Evolutionary conservation across 1,140 invertebrate genomes (phyloP), one percentile per base, ranked within the genome.

Genomic region (Drosophila simulans): DNA sequence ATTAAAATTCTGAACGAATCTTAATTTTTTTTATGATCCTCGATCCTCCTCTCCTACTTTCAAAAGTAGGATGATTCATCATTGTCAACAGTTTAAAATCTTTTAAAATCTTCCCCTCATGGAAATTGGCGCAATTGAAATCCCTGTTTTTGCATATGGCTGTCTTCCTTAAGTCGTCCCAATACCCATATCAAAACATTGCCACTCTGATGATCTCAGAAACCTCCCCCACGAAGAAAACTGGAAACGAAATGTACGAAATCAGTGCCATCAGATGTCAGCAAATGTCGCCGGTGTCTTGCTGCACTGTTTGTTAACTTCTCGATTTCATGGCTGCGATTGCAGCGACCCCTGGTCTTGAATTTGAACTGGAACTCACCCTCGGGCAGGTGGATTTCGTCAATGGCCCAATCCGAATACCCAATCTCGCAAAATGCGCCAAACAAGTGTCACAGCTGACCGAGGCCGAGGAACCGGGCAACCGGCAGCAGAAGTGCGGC

Each of bases 381-480:
- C 81, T 85, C 66, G 52, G 48, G 83, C 84, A 88, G 84, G 84
- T 89, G 84, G 63, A 74, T 85, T 85, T 73, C 74, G 76, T 84
- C 69, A 78, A 81, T 77, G 77, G 72, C 66, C 73, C 54, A 70
- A 74, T 64, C 57, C 37, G 39, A 63, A 59, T 25, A 27, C 25
- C 51, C 42, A 42, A 68, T 31, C 64, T 69, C 52, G 66, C 64
- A 25, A 57, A 83, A 80, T 70, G 76, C 73, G 77, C 76, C 72
- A 80, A 89, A 71, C 84, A 89, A 89, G 84, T 89, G 68, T 75
- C 77, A 84, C 72, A 77, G 82, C 82, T 85, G 82, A 85, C 85
- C 81, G 66, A 60, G 60, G 65, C 42, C 53, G 37, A 62, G 73
- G 62, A 31, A 31, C 70, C 57, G 49, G 39, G 52, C 49, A 51